Evolutionary conservation across 2,113 vertebrate species (phyloP).

Genomic region (Takifugu flavidus): DNA sequence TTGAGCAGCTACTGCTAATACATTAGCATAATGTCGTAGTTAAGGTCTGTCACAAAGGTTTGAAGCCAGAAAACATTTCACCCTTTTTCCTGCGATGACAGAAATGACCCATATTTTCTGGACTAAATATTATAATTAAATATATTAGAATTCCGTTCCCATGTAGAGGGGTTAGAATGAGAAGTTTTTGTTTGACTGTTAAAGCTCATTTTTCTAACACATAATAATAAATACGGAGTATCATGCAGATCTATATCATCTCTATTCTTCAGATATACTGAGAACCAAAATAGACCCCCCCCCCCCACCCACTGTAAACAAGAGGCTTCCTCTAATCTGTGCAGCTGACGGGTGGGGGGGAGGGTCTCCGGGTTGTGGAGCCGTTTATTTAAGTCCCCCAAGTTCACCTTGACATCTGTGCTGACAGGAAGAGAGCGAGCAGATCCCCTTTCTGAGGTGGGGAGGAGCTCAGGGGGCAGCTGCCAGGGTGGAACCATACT

Average conservation of each 20-base stretch:
- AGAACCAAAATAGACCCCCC: constrained; percentile 32
- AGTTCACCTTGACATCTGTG: constrained; percentile 78
- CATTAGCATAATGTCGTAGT: too few relatives aligned
- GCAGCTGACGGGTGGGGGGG: constrained; percentile 35
- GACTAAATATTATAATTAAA: too few relatives aligned
- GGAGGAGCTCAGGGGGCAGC: constrained; percentile 72
- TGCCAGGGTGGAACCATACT: constrained; percentile 66
- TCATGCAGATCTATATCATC: not conserved
- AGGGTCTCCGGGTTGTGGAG: constrained; percentile 45
- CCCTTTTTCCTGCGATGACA: too few relatives aligned
- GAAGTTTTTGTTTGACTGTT: too few relatives aligned
- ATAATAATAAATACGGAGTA: not conserved
- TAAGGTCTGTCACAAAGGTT: too few relatives aligned
- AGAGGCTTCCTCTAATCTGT: constrained; percentile 61
- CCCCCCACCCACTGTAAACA: constrained; percentile 51
- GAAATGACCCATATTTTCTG: too few relatives aligned
- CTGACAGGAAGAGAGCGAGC: constrained; percentile 73
- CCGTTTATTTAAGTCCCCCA: constrained; percentile 74
- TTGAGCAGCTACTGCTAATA: too few relatives aligned
- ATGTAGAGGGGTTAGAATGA: too few relatives aligned
- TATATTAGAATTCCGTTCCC: too few relatives aligned
- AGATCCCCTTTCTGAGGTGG: constrained; percentile 70
- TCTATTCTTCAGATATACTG: constrained; percentile 5
- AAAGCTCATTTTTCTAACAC: too few relatives aligned
- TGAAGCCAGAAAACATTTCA: too few relatives aligned